Evolutionary conservation across 2,888 invertebrate species (phyloP).

Genomic region (Lithosia quadra): DNA sequence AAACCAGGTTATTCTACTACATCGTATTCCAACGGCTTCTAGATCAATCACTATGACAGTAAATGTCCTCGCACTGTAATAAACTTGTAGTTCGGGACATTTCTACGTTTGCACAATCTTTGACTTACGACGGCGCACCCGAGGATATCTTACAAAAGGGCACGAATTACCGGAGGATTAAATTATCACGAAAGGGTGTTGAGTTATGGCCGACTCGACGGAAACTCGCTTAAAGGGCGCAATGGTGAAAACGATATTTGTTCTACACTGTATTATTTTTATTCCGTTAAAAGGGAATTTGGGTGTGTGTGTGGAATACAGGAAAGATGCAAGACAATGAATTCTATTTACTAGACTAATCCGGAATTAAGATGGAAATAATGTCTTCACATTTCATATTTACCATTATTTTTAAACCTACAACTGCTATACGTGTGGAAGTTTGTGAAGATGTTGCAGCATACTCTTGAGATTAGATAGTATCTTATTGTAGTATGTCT

Average conservation of each 20-base stretch:
- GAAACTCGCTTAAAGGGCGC: constrained; percentile 54
- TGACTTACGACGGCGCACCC: constrained; percentile 39
- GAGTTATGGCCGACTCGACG: constrained; percentile 64
- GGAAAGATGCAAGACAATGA: neutral
- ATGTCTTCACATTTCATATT: too few species aligned
- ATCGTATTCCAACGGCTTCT: neutral
- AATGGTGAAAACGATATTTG: constrained; percentile 16
- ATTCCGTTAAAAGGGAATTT: neutral
- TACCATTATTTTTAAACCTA: too few species aligned
- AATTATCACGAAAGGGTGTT: constrained; percentile 70
- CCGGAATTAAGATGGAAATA: too few species aligned
- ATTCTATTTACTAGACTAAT: too few species aligned
- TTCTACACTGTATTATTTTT: constrained; percentile 32
- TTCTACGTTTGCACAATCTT: constrained; percentile 30
- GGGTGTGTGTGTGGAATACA: neutral
- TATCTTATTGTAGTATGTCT: too few species aligned
- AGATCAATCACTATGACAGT: constrained; percentile 2
- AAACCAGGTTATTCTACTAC: neutral
- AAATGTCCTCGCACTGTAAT: neutral
- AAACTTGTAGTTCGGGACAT: constrained; percentile 14
- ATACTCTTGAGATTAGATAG: too few species aligned
- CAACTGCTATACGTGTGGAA: too few species aligned
- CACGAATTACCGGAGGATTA: constrained; percentile 68
- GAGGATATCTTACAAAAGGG: constrained; percentile 65
- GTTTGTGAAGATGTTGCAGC: too few species aligned